Conservation (phyloP, 2,797 vertebrate species). For the Apogon hyalosoma region DNA sequence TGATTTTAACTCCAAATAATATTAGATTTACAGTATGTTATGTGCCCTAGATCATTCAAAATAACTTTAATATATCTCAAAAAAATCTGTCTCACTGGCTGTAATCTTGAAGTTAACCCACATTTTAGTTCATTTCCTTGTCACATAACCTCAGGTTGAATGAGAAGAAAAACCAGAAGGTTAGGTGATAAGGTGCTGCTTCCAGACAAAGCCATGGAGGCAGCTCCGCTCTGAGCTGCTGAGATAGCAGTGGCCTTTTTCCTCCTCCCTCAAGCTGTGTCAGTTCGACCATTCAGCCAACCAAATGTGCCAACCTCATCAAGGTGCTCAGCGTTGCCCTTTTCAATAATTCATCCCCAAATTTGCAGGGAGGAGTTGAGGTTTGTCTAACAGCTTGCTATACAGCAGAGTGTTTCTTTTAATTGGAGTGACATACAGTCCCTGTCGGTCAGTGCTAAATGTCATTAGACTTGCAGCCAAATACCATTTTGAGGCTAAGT, state of each 20-base stretch:
- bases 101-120: constrained; percentile 3
- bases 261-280: constrained; percentile 59
- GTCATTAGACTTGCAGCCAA: constrained; percentile 70
- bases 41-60: too few relatives aligned
- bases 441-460: constrained; percentile 71
- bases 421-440: constrained; percentile 74
- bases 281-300: constrained; percentile 68
- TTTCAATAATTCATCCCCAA: constrained; percentile 82
- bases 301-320: constrained; percentile 71
- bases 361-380: constrained; percentile 72
- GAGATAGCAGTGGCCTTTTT: constrained; percentile 69
- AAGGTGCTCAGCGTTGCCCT: constrained; percentile 77
- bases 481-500: constrained; percentile 63
- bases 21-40: too few relatives aligned
- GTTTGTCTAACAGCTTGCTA: constrained; percentile 65
- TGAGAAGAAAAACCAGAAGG: constrained; percentile 23
- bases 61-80: too few relatives aligned
- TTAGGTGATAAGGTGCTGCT: constrained; percentile 40
- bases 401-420: constrained; percentile 61
- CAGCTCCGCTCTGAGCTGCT: constrained; percentile 50
- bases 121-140: constrained; percentile 21
- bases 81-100: background rate
- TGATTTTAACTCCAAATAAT: too few relatives aligned
- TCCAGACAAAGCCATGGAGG: constrained; percentile 41
- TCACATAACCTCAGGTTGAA: constrained; percentile 1